These are phyloP conservation scores for Odontamblyopus lacepedii DNA, from an alignment of 2,797 vertebrate genomes.

Conservation along the genomic window DNA sequence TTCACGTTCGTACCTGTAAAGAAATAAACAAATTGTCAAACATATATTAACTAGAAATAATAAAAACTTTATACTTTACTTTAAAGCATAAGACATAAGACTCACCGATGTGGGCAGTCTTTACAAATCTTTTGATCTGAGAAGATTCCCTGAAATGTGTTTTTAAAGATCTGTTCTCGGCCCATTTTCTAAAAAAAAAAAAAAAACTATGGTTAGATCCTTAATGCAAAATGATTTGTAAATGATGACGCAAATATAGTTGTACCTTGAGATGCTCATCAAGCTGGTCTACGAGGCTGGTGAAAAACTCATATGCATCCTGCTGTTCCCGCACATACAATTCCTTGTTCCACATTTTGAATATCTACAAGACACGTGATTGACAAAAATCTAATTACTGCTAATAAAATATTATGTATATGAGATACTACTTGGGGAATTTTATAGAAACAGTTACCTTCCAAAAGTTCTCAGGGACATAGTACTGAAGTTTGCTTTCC, in stretches of 20 bases:
- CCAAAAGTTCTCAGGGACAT: constrained; percentile 98
- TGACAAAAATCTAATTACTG: neutral
- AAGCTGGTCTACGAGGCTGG: constrained; percentile 97
- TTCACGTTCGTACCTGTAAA: constrained; percentile 91
- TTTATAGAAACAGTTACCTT: constrained; percentile 81
- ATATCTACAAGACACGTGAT: constrained; percentile 81
- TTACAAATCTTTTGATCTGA: constrained; percentile 99
- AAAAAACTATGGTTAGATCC: neutral
- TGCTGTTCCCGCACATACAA: constrained; percentile 96
- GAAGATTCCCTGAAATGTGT: constrained; percentile 98
- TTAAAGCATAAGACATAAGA: no score
- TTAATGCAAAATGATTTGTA: neutral
- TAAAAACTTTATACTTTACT: no score
- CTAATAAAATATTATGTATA: neutral
- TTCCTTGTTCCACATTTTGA: constrained; percentile 99
- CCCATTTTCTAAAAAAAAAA: constrained; percentile 89
- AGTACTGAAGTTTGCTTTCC: constrained; percentile 99
- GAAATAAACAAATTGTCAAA: neutral
- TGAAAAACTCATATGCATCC: constrained; percentile 99
- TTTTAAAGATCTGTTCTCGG: constrained; percentile 98
- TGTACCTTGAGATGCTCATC: constrained; percentile 97
- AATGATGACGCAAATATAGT: neutral
- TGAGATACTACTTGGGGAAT: neutral
- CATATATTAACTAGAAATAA: neutral
- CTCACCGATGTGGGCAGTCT: constrained; percentile 97